A percentile compares a stretch with the other conserved stretches of the same genome.
Evolutionary conservation across 37 sponge, comb jelly and placozoan genomes (phyloP).

Genomic region (Geodia barretti): DNA sequence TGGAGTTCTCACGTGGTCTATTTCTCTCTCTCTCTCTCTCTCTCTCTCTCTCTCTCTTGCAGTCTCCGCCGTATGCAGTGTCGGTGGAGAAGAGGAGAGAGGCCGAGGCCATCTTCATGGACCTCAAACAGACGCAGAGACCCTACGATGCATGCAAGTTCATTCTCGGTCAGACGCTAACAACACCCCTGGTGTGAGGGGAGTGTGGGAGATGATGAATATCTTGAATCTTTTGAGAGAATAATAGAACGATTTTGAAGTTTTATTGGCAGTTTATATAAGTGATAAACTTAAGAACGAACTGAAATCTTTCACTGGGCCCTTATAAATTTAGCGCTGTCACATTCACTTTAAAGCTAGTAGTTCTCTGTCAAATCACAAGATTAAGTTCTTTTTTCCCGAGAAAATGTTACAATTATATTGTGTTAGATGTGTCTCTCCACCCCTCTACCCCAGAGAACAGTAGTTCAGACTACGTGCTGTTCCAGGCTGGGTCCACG

Average conservation of each 20-base stretch:
- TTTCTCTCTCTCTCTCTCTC: background rate
- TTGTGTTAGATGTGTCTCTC: conserved; percentile 3
- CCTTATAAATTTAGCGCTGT: too few relatives aligned
- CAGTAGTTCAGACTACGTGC: conserved; percentile 53
- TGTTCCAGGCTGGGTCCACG: conserved; percentile 70
- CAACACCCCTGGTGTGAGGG: too few relatives aligned
- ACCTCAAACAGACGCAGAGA: conserved; percentile 21
- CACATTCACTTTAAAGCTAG: too few relatives aligned
- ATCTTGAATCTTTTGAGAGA: too few relatives aligned
- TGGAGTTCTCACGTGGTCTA: too few relatives aligned
- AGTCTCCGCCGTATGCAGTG: conserved; percentile 77
- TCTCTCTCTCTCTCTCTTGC: background rate
- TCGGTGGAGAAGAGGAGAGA: conserved; percentile 33
- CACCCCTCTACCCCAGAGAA: conserved; percentile 14
- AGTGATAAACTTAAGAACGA: too few relatives aligned
- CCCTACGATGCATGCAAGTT: conserved; percentile 51
- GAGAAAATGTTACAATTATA: background rate
- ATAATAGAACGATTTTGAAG: too few relatives aligned
- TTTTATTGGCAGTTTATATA: too few relatives aligned
- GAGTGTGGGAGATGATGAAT: too few relatives aligned
- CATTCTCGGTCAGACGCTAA: conserved; percentile 57
- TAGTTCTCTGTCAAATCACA: too few relatives aligned
- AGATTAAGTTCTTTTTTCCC: background rate
- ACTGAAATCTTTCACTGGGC: too few relatives aligned
- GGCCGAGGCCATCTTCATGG: conserved; percentile 67